These are phyloP conservation scores for Bombus haemorrhoidalis DNA, from an alignment of 1,140 invertebrate genomes.

Conservation along the genomic window DNA sequence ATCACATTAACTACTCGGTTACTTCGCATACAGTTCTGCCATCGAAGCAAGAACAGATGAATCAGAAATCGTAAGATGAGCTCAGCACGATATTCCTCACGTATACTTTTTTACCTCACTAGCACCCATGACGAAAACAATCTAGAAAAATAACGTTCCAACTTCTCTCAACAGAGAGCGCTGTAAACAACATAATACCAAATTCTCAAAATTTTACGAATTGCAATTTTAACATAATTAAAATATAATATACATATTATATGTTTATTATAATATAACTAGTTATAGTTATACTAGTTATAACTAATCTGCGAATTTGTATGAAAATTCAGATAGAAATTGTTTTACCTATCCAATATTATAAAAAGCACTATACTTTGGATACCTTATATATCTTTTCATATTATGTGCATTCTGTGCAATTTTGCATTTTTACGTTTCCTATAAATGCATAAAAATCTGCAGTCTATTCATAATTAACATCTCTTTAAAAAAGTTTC, in stretches of 20 bases:
- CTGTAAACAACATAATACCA: background rate
- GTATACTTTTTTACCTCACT: constrained; percentile 61
- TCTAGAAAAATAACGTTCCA: constrained; percentile 67
- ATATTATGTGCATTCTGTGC: too few species aligned
- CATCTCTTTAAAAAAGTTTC: background rate
- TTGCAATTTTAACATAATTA: background rate
- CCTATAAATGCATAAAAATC: too few species aligned
- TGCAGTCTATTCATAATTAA: too few species aligned
- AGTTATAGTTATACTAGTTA: too few species aligned
- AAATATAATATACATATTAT: too few species aligned
- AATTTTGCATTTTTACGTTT: too few species aligned
- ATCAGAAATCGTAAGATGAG: constrained; percentile 65
- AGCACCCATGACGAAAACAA: constrained; percentile 64
- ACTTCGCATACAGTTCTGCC: constrained; percentile 71
- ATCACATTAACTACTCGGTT: constrained; percentile 79
- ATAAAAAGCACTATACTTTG: too few species aligned
- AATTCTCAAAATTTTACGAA: background rate
- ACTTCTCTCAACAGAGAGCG: constrained; percentile 49
- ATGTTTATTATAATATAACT: too few species aligned
- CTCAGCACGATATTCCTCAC: constrained; percentile 68
- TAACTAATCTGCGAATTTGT: too few species aligned
- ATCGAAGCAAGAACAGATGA: constrained; percentile 65
- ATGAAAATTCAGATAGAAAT: too few species aligned
- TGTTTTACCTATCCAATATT: too few species aligned
- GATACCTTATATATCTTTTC: too few species aligned